phyloP scores from a whole-genome alignment of 1,140 invertebrate species.

The Acyrthosiphon pisum region DNA sequence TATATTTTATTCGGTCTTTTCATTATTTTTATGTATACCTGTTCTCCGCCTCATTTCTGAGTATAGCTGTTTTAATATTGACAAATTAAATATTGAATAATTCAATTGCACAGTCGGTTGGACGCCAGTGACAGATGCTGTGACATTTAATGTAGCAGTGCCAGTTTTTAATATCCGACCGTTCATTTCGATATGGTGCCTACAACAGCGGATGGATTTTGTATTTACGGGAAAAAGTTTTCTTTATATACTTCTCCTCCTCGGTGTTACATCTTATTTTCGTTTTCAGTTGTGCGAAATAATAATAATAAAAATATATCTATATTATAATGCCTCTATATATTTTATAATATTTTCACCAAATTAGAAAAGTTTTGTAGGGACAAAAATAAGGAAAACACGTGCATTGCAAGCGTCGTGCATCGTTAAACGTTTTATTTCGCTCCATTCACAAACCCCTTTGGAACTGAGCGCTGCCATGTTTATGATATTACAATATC shows the following conservation, averaged over 20 bases:
- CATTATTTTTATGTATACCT: background rate
- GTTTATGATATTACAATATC: background rate
- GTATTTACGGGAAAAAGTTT: background rate
- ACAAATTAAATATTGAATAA: conserved; percentile 56
- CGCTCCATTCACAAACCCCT: background rate
- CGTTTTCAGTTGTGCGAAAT: background rate
- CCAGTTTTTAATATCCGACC: conserved; percentile 52
- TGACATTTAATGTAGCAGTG: conserved; percentile 34
- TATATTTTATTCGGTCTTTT: background rate
- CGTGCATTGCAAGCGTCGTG: background rate
- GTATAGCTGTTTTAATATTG: conserved; percentile 17
- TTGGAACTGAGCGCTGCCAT: background rate
- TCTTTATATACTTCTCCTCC: background rate
- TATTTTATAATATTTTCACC: background rate
- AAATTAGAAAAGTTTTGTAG: conserved; percentile 39
- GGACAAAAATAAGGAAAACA: background rate
- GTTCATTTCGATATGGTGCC: conserved; percentile 47
- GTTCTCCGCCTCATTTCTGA: background rate
- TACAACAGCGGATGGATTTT: conserved; percentile 13
- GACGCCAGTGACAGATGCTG: conserved; percentile 51
- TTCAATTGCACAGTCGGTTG: conserved; percentile 36
- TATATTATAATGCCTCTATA: conserved; percentile 3
- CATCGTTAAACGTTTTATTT: conserved; percentile 3
- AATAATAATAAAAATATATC: conserved; percentile 22
- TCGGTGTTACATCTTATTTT: background rate